Conservation (phyloP, 2,888 invertebrate species). For the Teleiodes luculella region DNA sequence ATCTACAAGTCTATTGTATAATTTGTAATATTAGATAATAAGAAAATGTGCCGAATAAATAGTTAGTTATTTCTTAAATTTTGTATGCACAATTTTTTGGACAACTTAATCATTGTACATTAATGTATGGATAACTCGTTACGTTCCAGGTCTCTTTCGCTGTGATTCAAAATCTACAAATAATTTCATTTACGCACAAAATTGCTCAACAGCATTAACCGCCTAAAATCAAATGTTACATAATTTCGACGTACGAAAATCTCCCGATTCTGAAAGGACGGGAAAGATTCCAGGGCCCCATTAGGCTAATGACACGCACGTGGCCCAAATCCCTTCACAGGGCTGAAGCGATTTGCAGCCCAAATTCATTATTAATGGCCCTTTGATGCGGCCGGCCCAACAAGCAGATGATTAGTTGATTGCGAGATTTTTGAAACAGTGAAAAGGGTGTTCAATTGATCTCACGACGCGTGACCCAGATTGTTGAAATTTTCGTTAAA, state of each 20-base stretch:
- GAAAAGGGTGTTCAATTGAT: conserved; percentile 6
- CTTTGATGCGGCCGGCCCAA: conserved; percentile 57
- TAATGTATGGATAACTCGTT: too few species aligned
- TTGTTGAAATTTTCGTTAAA: neutral
- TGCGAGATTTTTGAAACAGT: conserved; percentile 47
- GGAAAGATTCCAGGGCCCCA: conserved; percentile 61
- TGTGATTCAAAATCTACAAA: too few species aligned
- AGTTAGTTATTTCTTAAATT: too few species aligned
- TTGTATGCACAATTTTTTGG: too few species aligned
- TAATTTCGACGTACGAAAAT: neutral
- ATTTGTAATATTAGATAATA: too few species aligned
- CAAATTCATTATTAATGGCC: conserved; percentile 74
- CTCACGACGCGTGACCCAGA: neutral
- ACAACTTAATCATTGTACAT: too few species aligned
- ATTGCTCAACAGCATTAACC: neutral
- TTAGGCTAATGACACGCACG: conserved; percentile 74
- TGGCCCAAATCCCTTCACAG: conserved; percentile 71
- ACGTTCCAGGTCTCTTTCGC: too few species aligned
- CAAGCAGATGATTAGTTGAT: conserved; percentile 65
- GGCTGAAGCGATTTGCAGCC: conserved; percentile 71
- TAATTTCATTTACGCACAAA: too few species aligned
- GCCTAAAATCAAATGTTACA: neutral
- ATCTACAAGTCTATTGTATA: too few species aligned
- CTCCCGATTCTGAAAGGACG: too few species aligned
- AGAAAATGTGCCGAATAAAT: too few species aligned